Conservation (phyloP, 2,113 vertebrate species). For the Elephas maximus region DNA sequence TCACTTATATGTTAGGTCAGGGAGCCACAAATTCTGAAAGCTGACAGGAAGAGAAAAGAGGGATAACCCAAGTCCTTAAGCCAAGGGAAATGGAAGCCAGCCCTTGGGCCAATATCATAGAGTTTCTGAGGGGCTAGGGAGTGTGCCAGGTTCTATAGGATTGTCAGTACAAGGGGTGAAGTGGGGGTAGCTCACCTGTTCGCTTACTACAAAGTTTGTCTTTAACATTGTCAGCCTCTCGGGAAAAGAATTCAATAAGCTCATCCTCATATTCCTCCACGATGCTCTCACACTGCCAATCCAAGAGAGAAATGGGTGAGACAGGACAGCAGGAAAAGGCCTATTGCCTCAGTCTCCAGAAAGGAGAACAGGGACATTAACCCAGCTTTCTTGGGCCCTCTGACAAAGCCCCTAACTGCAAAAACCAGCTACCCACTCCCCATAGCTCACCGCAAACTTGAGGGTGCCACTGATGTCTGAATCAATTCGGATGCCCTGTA, state of each 20-base stretch:
- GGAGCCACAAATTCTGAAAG: constrained; percentile 57
- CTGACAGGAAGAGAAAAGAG: constrained; percentile 37
- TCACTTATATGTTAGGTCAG: constrained; percentile 32
- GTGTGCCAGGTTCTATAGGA: background rate
- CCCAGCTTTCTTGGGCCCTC: background rate
- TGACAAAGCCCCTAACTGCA: background rate
- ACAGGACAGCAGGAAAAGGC: background rate
- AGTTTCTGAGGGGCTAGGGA: background rate
- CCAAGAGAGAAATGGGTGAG: constrained; percentile 50
- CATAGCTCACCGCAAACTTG: constrained; percentile 93
- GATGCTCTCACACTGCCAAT: constrained; percentile 95
- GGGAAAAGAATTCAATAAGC: constrained; percentile 96
- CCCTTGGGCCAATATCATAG: background rate
- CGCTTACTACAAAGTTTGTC: constrained; percentile 97
- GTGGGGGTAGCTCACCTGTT: constrained; percentile 89
- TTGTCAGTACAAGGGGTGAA: constrained; percentile 18
- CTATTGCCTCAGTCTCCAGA: background rate
- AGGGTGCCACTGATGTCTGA: constrained; percentile 93
- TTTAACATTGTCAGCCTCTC: constrained; percentile 95
- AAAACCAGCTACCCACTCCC: background rate
- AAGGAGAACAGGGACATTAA: background rate
- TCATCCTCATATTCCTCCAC: constrained; percentile 98
- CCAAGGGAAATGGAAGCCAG: background rate
- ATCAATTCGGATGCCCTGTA: constrained; percentile 92
- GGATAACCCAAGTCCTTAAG: constrained; percentile 19